Base-by-base conservation (phyloP, 2,888 invertebrate species). In the Ophion slaviceki region DNA sequence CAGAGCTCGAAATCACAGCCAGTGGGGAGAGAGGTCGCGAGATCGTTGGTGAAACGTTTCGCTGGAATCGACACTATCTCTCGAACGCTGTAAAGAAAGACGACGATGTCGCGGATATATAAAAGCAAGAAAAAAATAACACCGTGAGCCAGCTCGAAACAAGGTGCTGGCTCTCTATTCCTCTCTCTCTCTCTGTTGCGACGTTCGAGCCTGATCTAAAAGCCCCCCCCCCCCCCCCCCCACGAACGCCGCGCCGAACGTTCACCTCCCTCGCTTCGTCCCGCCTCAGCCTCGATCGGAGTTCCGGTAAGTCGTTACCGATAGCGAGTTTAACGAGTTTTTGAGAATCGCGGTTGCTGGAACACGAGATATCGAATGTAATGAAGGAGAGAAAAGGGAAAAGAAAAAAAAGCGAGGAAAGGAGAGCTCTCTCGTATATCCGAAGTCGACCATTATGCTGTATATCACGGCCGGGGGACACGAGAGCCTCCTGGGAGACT, bases 241-340 rank as follows among this genome's bases (percentile, higher is more conserved):
- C 64, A 11, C 47, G 47, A 47, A 14, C 47, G 14, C 47, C 14
- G 47, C 14, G 14, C 47, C 47, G 14, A 47, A 47, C 47, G 14
- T 47, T 47, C 47, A 47, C 72, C 28, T 71, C 71, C 68, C 40
- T 11, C 53, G 57, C 32, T 28, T 20, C 68, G 36, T 24, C 62
- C 40, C 79, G 64, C 79, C 76, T 45, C 86, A 82, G 76, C 81
- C 80, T 62, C 85, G 84, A 79, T 74, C 78, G 72, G 85, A 84
- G 84, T 88, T 87, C 88, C 87, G 81, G 87, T 82, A 88, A 88
- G 87, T 88, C 87, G 87, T 88, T 88, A 88, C 87, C 87, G 87
- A 88, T 88, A 88, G 86, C 81, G 79, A 86, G 87, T 86, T 87
- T 88, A 88, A 88, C 84, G 87, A 88, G 85, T 88, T 88, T 88